Conservation (phyloP, 2,888 invertebrate species). For the Baronia brevicornis region DNA sequence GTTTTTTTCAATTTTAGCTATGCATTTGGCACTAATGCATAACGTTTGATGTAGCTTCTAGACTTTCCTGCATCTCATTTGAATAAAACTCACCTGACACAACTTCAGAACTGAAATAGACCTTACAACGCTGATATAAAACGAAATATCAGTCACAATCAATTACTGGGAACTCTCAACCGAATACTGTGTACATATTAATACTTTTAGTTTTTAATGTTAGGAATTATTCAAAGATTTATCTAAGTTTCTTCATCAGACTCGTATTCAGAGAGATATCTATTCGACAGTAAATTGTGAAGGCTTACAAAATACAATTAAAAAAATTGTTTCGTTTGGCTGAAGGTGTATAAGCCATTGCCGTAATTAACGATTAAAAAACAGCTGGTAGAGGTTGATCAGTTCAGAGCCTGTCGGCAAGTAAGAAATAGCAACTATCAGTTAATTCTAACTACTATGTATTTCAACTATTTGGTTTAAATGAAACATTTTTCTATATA, state of each 20-base stretch:
- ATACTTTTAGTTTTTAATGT: constrained; percentile 12
- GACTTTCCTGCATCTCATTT: background rate
- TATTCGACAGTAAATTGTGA: no score
- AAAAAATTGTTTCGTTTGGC: no score
- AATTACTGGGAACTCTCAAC: constrained; percentile 14
- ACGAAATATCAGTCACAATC: constrained; percentile 5
- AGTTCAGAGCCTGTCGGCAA: constrained; percentile 8
- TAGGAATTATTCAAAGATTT: no score
- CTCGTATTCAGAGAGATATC: no score
- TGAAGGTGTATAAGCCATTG: no score
- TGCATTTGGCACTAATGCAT: no score
- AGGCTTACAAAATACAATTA: no score
- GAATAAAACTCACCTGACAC: constrained; percentile 2
- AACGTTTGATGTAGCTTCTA: no score
- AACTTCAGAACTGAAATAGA: constrained; percentile 9
- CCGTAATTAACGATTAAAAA: no score
- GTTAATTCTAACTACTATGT: constrained; percentile 12
- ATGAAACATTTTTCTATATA: constrained; percentile 20
- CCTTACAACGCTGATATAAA: constrained; percentile 1
- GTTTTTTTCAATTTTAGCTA: background rate
- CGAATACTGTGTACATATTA: constrained; percentile 11
- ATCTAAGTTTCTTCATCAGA: no score
- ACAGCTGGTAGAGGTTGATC: background rate
- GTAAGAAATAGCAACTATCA: constrained; percentile 6
- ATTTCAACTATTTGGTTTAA: constrained; percentile 44